A percentile compares a stretch with the other conserved stretches of the same genome.
These are phyloP conservation scores for Meloidogyne floridensis DNA, from an alignment of 1,140 invertebrate genomes.

Conservation along the genomic window DNA sequence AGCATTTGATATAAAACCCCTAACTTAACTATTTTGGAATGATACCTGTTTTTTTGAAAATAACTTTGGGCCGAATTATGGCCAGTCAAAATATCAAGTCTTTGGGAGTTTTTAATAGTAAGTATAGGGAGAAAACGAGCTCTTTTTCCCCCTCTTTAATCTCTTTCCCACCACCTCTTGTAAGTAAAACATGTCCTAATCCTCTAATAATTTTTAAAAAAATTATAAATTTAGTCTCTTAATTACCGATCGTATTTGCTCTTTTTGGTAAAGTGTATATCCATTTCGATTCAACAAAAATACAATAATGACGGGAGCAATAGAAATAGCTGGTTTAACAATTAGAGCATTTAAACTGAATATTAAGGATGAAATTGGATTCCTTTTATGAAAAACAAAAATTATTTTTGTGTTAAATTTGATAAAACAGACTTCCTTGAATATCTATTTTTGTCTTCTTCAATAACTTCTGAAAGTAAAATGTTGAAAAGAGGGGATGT, in stretches of 20 bases:
- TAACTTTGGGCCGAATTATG: too few species aligned
- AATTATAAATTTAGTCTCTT: too few species aligned
- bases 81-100: too few species aligned
- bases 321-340: conserved; percentile 52
- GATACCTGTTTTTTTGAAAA: too few species aligned
- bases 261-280: conserved; percentile 36
- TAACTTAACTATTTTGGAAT: too few species aligned
- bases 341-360: conserved; percentile 53
- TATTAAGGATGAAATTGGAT: conserved; percentile 47
- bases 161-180: too few species aligned
- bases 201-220: too few species aligned
- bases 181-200: too few species aligned
- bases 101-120: too few species aligned
- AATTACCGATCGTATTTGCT: conserved; percentile 12
- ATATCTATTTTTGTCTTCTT: conserved; percentile 57
- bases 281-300: conserved; percentile 46
- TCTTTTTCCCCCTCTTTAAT: too few species aligned
- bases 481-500: conserved; percentile 62
- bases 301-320: conserved; percentile 53
- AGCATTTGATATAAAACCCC: too few species aligned
- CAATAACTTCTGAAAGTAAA: conserved; percentile 62
- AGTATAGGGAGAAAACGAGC: too few species aligned
- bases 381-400: conserved; percentile 20
- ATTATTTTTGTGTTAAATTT: background rate
- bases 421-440: conserved; percentile 33